A percentile compares a stretch with the other conserved stretches of the same genome.
Conservation (phyloP, 2,888 invertebrate species). For the Unio pictorum region DNA sequence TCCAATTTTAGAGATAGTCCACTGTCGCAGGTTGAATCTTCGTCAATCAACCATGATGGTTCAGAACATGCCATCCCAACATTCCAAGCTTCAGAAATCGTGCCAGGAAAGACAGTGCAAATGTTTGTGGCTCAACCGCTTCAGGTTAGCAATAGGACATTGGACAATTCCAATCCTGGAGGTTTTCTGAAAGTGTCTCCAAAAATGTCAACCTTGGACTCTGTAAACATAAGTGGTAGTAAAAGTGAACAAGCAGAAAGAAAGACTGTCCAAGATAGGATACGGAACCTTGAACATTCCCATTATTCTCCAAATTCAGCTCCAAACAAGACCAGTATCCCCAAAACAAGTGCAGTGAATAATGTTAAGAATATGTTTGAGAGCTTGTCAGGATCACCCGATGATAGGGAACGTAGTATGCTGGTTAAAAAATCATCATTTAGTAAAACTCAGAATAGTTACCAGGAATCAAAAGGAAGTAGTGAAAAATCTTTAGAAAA, state of each 20-base stretch:
- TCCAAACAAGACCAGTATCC: too few species aligned
- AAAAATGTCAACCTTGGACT: too few species aligned
- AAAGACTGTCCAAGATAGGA: slow-evolving; percentile 20
- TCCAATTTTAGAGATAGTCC: slow-evolving; percentile 21
- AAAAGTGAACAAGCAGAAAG: slow-evolving; percentile 12
- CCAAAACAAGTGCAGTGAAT: too few species aligned
- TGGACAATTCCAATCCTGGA: slow-evolving; percentile 18
- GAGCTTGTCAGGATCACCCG: too few species aligned
- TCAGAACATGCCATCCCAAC: slow-evolving; percentile 23
- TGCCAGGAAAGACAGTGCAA: slow-evolving; percentile 19
- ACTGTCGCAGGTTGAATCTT: slow-evolving; percentile 6
- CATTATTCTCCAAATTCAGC: too few species aligned
- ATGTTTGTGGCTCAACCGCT: slow-evolving; percentile 35
- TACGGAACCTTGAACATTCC: slow-evolving; percentile 12
- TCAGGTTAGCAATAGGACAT: slow-evolving; percentile 5
- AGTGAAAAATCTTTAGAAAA: too few species aligned
- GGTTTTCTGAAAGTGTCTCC: slow-evolving; percentile 5
- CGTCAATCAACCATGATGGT: slow-evolving; percentile 9
- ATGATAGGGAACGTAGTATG: too few species aligned
- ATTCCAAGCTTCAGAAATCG: slow-evolving; percentile 30
- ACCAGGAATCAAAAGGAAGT: too few species aligned
- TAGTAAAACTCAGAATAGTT: too few species aligned
- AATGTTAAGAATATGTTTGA: too few species aligned
- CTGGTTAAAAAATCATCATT: too few species aligned
- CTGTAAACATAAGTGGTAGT: not conserved